Percentiles rank a stretch among this genome's conserved stretches.
Conservation (phyloP, 2,888 invertebrate genomes). For the Synergus japonicus region DNA sequence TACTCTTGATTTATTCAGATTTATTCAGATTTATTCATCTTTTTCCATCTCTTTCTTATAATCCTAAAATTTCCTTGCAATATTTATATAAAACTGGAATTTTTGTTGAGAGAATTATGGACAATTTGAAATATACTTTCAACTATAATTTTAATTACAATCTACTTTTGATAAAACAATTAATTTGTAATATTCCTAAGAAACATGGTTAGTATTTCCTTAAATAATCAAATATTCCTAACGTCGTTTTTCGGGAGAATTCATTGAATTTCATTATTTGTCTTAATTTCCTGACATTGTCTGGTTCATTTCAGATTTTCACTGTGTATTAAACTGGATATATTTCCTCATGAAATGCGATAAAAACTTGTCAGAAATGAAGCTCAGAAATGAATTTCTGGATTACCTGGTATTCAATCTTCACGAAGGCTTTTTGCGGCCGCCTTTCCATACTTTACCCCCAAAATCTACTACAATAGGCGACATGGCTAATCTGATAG, state of each 20-base stretch:
- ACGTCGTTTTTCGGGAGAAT: background rate
- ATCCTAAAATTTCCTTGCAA: conserved; percentile 2
- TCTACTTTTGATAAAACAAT: background rate
- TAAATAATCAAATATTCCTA: background rate
- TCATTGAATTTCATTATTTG: background rate
- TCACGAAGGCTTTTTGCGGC: conserved; percentile 56
- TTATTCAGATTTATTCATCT: background rate
- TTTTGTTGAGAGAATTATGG: conserved; percentile 44
- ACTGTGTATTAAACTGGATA: background rate
- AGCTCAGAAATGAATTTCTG: conserved; percentile 79
- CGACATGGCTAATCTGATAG: conserved; percentile 76
- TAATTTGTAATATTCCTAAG: background rate
- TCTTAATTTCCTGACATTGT: background rate
- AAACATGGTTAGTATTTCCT: background rate
- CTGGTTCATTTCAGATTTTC: background rate
- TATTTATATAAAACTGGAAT: background rate
- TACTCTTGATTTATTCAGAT: background rate
- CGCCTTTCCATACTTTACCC: conserved; percentile 57
- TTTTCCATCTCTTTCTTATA: background rate
- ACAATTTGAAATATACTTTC: background rate
- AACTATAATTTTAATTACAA: background rate
- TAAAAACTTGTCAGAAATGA: no score
- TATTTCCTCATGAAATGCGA: background rate
- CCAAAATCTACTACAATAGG: conserved; percentile 50
- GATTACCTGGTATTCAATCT: conserved; percentile 63